A percentile compares a stretch with the other conserved stretches of the same genome.
These are phyloP conservation scores for Hylomyscus alleni DNA, from an alignment of 2,797 vertebrate genomes.

Conservation along the genomic window DNA sequence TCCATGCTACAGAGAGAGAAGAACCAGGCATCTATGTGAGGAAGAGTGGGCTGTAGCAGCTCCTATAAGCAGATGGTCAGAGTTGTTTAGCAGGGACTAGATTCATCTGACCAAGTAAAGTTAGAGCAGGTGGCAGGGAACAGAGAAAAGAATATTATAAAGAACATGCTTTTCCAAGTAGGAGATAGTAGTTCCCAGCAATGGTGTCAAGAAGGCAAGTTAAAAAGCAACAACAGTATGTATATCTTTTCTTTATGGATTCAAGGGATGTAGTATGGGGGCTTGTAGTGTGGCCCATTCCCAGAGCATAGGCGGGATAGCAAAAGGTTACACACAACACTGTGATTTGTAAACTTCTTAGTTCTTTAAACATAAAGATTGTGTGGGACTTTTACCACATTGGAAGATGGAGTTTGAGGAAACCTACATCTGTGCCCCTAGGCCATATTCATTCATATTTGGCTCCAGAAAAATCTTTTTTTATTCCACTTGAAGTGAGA, in stretches of 20 bases:
- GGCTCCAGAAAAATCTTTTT: background rate
- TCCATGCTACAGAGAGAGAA: background rate
- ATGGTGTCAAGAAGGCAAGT: background rate
- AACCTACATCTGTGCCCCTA: background rate
- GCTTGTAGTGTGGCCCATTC: background rate
- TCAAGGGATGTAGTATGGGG: background rate
- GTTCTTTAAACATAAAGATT: background rate
- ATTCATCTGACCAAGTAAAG: background rate
- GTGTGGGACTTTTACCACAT: background rate
- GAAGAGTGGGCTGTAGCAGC: background rate
- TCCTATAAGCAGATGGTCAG: background rate
- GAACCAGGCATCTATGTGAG: background rate
- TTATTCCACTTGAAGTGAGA: background rate
- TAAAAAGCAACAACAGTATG: background rate
- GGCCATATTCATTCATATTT: background rate
- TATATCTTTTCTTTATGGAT: background rate
- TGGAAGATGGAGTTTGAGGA: background rate
- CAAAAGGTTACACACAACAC: background rate
- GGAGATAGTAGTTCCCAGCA: background rate
- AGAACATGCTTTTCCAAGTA: background rate
- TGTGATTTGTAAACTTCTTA: background rate
- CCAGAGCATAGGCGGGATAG: background rate
- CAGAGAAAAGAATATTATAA: background rate
- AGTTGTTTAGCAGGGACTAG: background rate
- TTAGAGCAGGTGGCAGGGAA: background rate